Base-by-base conservation (phyloP, 2,113 vertebrate genomes). In the Emydocephalus ijimae region DNA sequence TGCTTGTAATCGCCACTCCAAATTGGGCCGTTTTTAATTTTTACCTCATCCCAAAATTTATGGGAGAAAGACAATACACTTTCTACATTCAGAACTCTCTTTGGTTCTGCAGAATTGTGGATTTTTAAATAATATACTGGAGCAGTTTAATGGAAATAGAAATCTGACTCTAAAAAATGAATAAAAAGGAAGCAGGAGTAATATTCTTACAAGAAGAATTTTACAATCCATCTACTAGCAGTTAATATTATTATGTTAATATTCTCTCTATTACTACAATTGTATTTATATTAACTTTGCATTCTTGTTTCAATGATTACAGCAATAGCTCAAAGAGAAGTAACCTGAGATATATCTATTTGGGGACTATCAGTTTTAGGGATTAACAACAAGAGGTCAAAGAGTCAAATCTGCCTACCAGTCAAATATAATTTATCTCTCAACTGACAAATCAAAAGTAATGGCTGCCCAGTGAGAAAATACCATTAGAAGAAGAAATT, bases 101-200 rank as follows among this genome's bases (percentile, higher is more conserved):
- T 52, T 26, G 39, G 39, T 57, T 9, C 26, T 5, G 74, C 24
- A 26, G 34, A 57, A 85, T 59, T 34, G 29, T 50, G 43, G 14
- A 89, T 20, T 11, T 89, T 56, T 34, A 5, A 56, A 85, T 85
- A 85, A 24, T 24, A 3, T 10, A 12, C 2, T 9, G 54, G 18
- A 85, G 52, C 89, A 50, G 18, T 43, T 85, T 92, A 94, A 18
- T 12, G 12, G 26, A 74, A 8, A 93, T 1, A 26, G 23, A 91
- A 3, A 1, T 1, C 0, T 34, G 3, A 0, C n/a, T 94, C 93
- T 0, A 88, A 54, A 88, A 92, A 90, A n/a, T 3, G 52, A 21
- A 1, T 6, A 6, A 69, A 24, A 12, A 59, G 9, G 1, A 87
- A 1, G 1, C n/a, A 0, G 0, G 0, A 0, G 2, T 39, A 34